phyloP scores from a whole-genome alignment of 1,140 invertebrate genomes.

The Euwallacea similis region DNA sequence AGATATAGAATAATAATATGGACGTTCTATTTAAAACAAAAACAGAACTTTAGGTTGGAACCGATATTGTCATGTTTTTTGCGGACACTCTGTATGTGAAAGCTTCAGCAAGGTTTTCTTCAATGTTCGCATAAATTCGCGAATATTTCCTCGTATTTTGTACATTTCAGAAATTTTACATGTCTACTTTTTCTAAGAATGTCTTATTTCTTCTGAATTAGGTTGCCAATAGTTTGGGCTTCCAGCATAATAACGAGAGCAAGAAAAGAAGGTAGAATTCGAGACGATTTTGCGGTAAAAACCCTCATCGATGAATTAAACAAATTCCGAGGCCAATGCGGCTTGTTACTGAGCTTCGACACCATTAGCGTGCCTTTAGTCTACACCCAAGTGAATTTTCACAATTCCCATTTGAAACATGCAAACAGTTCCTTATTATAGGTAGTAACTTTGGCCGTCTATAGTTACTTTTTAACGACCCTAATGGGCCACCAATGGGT shows the following conservation, averaged over 20 bases:
- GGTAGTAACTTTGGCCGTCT: conserved; percentile 90
- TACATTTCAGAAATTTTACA: too few species aligned
- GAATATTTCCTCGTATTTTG: too few species aligned
- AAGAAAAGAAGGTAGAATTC: conserved; percentile 86
- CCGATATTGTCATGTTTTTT: too few species aligned
- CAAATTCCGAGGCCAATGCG: conserved; percentile 83
- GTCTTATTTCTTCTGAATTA: conserved; percentile 33
- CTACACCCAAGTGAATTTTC: conserved; percentile 77
- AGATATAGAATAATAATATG: too few species aligned
- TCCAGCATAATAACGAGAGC: conserved; percentile 84
- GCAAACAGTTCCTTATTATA: conserved; percentile 51
- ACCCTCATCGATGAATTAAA: conserved; percentile 89
- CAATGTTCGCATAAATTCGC: too few species aligned
- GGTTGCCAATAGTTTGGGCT: conserved; percentile 91
- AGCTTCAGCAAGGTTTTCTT: too few species aligned
- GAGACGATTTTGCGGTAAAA: conserved; percentile 91
- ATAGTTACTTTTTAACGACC: conserved; percentile 84
- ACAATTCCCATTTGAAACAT: not conserved
- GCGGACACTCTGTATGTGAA: too few species aligned
- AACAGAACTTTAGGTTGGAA: too few species aligned
- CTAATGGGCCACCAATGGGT: conserved; percentile 84
- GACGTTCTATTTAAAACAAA: too few species aligned
- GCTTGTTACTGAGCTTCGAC: conserved; percentile 81
- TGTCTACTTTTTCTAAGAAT: too few species aligned
- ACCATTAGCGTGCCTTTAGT: conserved; percentile 91